These are phyloP conservation scores for Trichoplax adhaerens DNA, from an alignment of 37 sponge, comb jelly and placozoan genomes.

Conservation along the genomic window DNA sequence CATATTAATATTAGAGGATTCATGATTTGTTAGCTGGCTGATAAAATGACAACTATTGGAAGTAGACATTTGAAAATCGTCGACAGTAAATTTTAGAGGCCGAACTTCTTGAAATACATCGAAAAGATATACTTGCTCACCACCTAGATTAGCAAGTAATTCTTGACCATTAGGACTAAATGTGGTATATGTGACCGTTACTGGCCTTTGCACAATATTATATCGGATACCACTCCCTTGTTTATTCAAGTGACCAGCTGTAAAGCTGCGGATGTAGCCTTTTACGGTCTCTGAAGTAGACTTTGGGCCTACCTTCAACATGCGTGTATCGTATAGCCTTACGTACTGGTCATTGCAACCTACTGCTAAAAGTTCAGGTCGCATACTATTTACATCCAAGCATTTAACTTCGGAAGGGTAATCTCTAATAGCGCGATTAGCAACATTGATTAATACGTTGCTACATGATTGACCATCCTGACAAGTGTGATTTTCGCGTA, in stretches of 20 bases:
- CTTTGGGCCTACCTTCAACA: slow-evolving; percentile 10
- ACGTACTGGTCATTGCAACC: slow-evolving; percentile 62
- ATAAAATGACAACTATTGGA: no score
- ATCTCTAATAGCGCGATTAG: no score
- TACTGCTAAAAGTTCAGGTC: slow-evolving; percentile 56
- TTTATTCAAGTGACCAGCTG: slow-evolving; percentile 2
- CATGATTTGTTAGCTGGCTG: no score
- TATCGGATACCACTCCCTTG: background rate
- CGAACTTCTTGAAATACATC: background rate
- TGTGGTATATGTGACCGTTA: slow-evolving; percentile 46
- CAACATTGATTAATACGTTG: slow-evolving; percentile 49
- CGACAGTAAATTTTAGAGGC: no score
- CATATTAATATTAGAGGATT: no score
- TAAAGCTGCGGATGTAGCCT: background rate
- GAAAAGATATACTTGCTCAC: slow-evolving; percentile 70
- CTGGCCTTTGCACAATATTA: background rate
- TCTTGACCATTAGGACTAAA: slow-evolving; percentile 61
- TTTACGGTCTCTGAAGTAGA: background rate
- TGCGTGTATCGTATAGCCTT: slow-evolving; percentile 68
- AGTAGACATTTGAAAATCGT: no score
- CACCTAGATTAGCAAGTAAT: slow-evolving; percentile 56
- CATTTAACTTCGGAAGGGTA: slow-evolving; percentile 54
- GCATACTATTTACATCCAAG: slow-evolving; percentile 56
- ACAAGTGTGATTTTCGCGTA: slow-evolving; percentile 57
- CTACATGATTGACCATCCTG: slow-evolving; percentile 19